Evolutionary conservation across 1,140 invertebrate species (phyloP).

Genomic region (Aphelinus atriplicis): DNA sequence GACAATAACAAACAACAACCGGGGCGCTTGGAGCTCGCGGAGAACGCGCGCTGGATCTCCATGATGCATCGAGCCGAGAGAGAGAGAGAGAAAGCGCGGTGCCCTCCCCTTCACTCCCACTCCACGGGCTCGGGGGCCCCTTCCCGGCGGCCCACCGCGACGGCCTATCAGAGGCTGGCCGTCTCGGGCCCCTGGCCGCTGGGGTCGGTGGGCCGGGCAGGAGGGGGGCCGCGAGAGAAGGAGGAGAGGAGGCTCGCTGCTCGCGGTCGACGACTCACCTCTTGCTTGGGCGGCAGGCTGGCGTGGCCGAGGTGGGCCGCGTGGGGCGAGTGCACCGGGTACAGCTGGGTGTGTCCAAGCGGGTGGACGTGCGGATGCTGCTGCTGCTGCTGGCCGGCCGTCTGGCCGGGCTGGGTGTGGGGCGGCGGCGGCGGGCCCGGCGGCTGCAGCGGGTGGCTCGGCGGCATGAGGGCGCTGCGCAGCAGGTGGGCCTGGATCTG

Average conservation of each 20-base stretch:
- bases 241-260: conserved; percentile 42
- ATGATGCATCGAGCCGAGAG: neutral
- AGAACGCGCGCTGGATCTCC: neutral
- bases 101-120: neutral
- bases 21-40: too few species aligned
- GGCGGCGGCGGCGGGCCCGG: conserved; percentile 63
- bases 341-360: conserved; percentile 54
- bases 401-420: conserved; percentile 43
- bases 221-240: neutral
- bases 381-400: conserved; percentile 53
- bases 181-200: neutral
- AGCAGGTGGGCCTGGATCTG: conserved; percentile 82
- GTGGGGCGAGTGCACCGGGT: conserved; percentile 60
- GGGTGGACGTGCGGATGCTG: conserved; percentile 43
- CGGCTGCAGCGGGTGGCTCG: conserved; percentile 62
- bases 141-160: too few species aligned
- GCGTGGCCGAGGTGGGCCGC: conserved; percentile 58
- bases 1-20: too few species aligned
- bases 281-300: conserved; percentile 59
- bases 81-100: too few species aligned
- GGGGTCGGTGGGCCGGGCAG: neutral
- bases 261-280: conserved; percentile 57
- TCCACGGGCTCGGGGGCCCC: neutral
- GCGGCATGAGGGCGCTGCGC: conserved; percentile 69
- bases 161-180: too few species aligned